Evolutionary conservation across 1,140 invertebrate species (phyloP).

Genomic region (Reticulitermes speratus): DNA sequence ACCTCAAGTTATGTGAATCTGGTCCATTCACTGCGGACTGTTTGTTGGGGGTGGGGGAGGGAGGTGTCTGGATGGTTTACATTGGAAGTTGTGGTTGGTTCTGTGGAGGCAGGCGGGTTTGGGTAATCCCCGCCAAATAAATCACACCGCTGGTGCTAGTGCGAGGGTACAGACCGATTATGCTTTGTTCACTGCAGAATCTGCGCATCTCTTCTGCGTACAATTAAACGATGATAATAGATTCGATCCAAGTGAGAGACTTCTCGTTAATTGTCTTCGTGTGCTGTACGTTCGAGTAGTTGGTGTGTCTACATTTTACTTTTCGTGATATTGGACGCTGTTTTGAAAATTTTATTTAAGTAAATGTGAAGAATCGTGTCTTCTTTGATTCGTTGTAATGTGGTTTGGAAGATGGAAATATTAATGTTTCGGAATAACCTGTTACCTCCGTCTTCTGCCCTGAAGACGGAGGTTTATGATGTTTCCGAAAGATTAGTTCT

Average conservation of each 20-base stretch:
- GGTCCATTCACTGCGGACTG: neutral
- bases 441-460: too few relatives aligned
- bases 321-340: too few relatives aligned
- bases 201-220: neutral
- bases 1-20: slow-evolving; percentile 12
- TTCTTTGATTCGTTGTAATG: too few relatives aligned
- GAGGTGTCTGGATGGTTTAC: neutral
- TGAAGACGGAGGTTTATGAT: too few relatives aligned
- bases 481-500: too few relatives aligned
- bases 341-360: too few relatives aligned
- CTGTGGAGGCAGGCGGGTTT: neutral
- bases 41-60: too few relatives aligned
- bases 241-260: neutral
- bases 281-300: neutral
- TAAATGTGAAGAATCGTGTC: too few relatives aligned
- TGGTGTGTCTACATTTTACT: too few relatives aligned
- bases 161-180: neutral
- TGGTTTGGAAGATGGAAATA: too few relatives aligned
- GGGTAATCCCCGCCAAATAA: slow-evolving; percentile 25
- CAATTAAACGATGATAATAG: neutral
- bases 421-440: too few relatives aligned
- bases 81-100: slow-evolving; percentile 13
- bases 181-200: neutral
- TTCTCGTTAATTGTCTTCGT: neutral
- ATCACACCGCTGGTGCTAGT: slow-evolving; percentile 1